Percentiles rank a stretch among this genome's conserved stretches.
phyloP scores from a whole-genome alignment of 1,140 invertebrate species.

The Sycophaga agraensis region DNA sequence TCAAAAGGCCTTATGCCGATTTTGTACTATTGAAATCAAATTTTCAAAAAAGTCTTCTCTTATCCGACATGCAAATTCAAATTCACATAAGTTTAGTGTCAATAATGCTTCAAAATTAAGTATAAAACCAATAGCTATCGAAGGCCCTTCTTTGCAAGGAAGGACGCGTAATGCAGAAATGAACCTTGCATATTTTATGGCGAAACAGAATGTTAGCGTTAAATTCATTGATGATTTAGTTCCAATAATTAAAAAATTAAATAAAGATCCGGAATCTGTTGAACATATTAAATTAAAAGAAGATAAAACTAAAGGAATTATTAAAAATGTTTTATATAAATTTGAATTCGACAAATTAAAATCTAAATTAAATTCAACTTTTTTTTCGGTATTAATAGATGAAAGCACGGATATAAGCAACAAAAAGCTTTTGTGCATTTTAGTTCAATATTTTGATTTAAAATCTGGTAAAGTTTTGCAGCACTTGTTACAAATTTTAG shows the following conservation, averaged over 20 bases:
- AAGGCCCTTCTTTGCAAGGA: background rate
- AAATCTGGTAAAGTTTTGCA: background rate
- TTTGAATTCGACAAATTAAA: background rate
- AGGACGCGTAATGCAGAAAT: background rate
- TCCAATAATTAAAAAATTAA: background rate
- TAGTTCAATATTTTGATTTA: background rate
- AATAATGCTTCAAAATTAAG: background rate
- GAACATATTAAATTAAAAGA: background rate
- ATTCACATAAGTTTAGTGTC: background rate
- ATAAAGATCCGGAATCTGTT: background rate
- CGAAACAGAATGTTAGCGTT: background rate
- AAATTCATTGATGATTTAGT: background rate
- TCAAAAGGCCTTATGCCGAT: background rate
- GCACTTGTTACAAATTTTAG: background rate
- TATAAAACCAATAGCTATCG: background rate
- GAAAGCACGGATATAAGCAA: background rate
- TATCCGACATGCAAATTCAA: background rate
- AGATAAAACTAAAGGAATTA: background rate
- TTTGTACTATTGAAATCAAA: background rate
- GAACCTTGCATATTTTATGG: background rate
- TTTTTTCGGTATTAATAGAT: background rate
- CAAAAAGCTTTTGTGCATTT: background rate
- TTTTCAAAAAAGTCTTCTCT: background rate
- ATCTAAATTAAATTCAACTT: background rate
- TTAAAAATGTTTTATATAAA: slow-evolving; percentile 2